phyloP scores from a whole-genome alignment of 2,888 invertebrate genomes.

The Dioctria linearis region DNA sequence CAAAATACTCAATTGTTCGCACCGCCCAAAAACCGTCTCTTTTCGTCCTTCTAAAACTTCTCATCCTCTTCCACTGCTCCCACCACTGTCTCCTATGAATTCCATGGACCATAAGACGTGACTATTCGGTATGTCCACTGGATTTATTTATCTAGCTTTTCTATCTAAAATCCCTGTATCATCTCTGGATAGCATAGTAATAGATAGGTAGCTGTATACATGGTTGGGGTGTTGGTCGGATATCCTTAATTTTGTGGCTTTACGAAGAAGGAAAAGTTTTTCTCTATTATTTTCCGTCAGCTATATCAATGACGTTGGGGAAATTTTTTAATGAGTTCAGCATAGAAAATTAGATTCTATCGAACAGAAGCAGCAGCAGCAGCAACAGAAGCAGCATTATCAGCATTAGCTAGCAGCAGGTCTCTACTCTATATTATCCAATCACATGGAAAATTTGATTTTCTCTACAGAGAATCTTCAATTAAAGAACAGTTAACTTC shows the following conservation, averaged over 20 bases:
- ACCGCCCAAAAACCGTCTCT: no score
- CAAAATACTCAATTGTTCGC: neutral
- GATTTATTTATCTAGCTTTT: constrained; percentile 37
- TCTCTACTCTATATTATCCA: neutral
- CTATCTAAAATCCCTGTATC: constrained; percentile 22
- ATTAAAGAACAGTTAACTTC: constrained; percentile 24
- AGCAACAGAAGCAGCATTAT: neutral
- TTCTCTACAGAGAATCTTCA: constrained; percentile 12
- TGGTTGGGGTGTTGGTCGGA: neutral
- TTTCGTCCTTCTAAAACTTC: no score
- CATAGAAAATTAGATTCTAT: constrained; percentile 6
- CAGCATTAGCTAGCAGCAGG: no score
- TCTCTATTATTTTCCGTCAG: neutral
- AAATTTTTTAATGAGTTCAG: constrained; percentile 31
- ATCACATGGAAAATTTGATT: constrained; percentile 30
- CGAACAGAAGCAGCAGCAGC: neutral
- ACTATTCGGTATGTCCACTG: neutral
- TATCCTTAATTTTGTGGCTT: neutral
- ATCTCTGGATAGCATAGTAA: constrained; percentile 21
- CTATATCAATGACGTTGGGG: neutral
- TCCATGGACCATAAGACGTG: constrained; percentile 5
- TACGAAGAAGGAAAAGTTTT: constrained; percentile 9
- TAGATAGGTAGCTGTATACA: neutral
- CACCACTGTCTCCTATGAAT: no score
- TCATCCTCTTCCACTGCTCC: no score